phyloP scores from a whole-genome alignment of 2,113 vertebrate species.

The Stigmatopora nigra region DNA sequence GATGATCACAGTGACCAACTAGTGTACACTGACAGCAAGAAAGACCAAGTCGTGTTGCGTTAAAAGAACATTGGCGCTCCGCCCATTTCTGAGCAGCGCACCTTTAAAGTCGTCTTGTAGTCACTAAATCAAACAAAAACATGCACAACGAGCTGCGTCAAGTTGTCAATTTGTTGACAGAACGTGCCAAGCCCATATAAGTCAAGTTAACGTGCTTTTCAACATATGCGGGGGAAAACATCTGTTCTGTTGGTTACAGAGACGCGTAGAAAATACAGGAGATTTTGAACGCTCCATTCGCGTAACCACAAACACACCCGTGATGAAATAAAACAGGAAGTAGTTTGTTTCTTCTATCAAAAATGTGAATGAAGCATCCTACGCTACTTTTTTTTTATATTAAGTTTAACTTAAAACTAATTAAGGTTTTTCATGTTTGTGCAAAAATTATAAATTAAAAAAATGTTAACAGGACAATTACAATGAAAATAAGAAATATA shows the following conservation, averaged over 20 bases:
- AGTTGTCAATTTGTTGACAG: neutral
- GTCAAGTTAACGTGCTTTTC: neutral
- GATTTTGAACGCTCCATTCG: neutral
- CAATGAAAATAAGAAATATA: too few species aligned
- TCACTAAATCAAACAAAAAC: neutral
- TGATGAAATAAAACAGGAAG: constrained; percentile 1
- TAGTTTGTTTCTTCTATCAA: neutral
- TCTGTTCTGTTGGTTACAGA: neutral
- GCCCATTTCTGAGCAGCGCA: neutral
- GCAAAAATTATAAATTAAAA: too few species aligned
- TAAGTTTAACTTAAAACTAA: neutral
- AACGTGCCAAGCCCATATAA: neutral
- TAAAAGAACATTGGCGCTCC: neutral
- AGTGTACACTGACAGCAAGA: neutral
- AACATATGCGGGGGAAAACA: neutral
- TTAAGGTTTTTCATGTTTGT: too few species aligned
- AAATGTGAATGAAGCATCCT: neutral
- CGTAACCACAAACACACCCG: neutral
- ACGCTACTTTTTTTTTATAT: neutral
- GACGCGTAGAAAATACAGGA: neutral
- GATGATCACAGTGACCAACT: constrained; percentile 29
- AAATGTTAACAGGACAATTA: too few species aligned
- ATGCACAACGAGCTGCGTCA: neutral
- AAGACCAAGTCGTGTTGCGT: constrained; percentile 5
- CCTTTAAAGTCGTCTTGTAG: constrained; percentile 1